phyloP scores from a whole-genome alignment of 2,888 invertebrate genomes.

The Cybosia mesomella region DNA sequence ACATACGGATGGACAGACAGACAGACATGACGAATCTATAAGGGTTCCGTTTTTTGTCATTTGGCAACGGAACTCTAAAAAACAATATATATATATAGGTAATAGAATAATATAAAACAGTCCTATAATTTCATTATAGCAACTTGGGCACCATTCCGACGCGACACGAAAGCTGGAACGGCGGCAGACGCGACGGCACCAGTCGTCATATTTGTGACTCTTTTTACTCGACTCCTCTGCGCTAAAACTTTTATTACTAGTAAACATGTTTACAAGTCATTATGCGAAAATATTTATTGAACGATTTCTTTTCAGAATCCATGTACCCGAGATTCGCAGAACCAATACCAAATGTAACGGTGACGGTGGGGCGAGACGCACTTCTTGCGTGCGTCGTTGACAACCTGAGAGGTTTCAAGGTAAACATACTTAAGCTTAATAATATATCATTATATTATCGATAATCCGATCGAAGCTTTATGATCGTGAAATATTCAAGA shows the following conservation, averaged over 20 bases:
- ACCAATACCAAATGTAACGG: conserved; percentile 96
- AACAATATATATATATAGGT: no score
- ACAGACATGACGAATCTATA: no score
- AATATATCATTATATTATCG: background rate
- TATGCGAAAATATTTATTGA: conserved; percentile 44
- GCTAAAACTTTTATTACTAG: conserved; percentile 69
- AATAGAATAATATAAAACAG: conserved; percentile 39
- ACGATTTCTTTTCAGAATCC: conserved; percentile 83
- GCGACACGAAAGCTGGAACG: conserved; percentile 43
- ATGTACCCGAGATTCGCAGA: conserved; percentile 94
- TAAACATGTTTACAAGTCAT: conserved; percentile 74
- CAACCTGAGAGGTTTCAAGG: conserved; percentile 95
- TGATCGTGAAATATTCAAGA: background rate
- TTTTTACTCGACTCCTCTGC: conserved; percentile 56
- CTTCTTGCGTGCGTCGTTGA: conserved; percentile 95
- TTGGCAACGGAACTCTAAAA: no score
- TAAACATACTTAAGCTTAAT: conserved; percentile 63
- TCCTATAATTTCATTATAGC: conserved; percentile 43
- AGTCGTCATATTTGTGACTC: conserved; percentile 66
- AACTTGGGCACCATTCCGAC: conserved; percentile 41
- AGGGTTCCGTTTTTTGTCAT: no score
- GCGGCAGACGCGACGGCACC: conserved; percentile 61
- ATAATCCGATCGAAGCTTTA: background rate
- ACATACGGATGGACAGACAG: no score
- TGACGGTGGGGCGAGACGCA: conserved; percentile 94